Base-by-base conservation (phyloP, 1,140 invertebrate species). In the Drosophila lacteicornis region DNA sequence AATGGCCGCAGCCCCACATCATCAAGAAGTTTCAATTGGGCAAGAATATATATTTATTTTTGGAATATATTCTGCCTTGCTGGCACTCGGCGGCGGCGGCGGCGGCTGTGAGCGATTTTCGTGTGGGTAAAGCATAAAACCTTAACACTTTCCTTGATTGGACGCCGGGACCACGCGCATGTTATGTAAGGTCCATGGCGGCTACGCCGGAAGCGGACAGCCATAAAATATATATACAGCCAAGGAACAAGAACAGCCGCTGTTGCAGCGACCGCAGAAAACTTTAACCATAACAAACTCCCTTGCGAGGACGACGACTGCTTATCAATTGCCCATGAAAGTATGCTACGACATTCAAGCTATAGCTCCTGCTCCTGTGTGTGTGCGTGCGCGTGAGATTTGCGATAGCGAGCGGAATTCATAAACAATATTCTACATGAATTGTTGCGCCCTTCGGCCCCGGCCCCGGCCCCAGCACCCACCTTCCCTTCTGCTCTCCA, bases 341-440 rank as follows among this genome's bases (percentile, higher is more conserved):
- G 80, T 70, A 61, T 79, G 70, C 60, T 82, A 82, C 51, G 49
- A 60, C 63, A 67, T 19, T 22, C 9, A n/a, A 27, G 40, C 46
- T 40, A 17, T 25, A 22, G 17, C 30, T 30, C 40, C 40, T 43
- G 30, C 38, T 33, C 2, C 25, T 25, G n/a, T 46, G 43, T 58
- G 27, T 45, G 59, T 38, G 51, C 71, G 56, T 42, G 13, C 45
- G 62, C 38, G 58, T 59, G 53, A 69, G 69, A 82, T 82, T 74
- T 75, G 59, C 75, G 80, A 82, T 82, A 82, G 68, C 69, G 60
- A 79, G 63, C 74, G 67, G 79, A 78, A 82, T 78, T 74, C 75
- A 82, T 82, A 82, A 79, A 82, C 75, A 82, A 82, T 83, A 79
- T 82, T 82, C 60, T 61, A 59, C 75, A 83, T 79, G 70, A 83